Conservation (phyloP, 2,797 vertebrate genomes). For the Pachyuromys duprasi region DNA sequence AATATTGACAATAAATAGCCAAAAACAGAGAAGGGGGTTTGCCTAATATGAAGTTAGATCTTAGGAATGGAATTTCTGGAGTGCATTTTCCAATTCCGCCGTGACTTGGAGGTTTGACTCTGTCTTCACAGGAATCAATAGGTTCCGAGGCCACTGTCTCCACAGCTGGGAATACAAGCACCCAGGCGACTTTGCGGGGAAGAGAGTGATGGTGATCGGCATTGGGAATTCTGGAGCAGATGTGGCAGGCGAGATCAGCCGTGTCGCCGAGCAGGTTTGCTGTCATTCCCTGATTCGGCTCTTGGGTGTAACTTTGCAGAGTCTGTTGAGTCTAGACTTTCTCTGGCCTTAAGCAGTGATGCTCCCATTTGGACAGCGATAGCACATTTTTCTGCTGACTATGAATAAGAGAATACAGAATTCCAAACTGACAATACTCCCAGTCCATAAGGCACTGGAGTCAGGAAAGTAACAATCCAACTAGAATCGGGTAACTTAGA, state of each 20-base stretch:
- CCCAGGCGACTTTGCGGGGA: constrained; percentile 85
- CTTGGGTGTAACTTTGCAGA: neutral
- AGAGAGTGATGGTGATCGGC: constrained; percentile 90
- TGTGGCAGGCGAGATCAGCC: constrained; percentile 91
- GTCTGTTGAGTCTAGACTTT: neutral
- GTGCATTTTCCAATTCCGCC: neutral
- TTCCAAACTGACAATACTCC: neutral
- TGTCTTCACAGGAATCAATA: constrained; percentile 86
- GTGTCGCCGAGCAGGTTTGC: constrained; percentile 87
- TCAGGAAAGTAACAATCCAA: neutral
- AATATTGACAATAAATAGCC: neutral
- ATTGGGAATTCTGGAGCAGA: constrained; percentile 91
- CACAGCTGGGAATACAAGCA: constrained; percentile 92
- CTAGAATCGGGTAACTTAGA: neutral
- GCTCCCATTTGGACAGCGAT: neutral
- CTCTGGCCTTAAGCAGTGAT: neutral
- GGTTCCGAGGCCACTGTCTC: constrained; percentile 86
- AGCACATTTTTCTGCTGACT: neutral
- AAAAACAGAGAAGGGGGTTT: neutral
- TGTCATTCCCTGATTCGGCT: neutral
- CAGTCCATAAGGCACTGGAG: neutral
- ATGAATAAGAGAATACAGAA: neutral
- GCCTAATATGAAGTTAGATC: neutral
- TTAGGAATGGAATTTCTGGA: neutral
- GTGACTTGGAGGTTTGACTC: neutral